Evolutionary conservation across 2,888 invertebrate genomes (phyloP), one percentile per base, ranked within the genome.

Genomic region (Melinaea marsaeus): DNA sequence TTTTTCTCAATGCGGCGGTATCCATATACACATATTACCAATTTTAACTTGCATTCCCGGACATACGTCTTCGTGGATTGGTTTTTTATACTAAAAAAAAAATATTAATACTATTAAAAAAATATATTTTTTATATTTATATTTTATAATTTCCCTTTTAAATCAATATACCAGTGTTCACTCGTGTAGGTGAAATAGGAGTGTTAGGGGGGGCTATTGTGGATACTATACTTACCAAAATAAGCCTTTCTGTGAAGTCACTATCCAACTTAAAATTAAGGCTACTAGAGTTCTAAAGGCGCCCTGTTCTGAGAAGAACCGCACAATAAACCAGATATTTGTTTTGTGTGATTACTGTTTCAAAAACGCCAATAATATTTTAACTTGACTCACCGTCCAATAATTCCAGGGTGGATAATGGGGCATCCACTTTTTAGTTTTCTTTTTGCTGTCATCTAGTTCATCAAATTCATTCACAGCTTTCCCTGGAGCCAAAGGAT

Each of bases 341-440:
- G 46, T 46, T 11, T 46, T 11, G 46, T 22, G 56, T 13, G 56
- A 35, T 35, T 57, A 37, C 11, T 32, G 51, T 13, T 7, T 33
- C 13, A 46, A 46, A 45, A 7, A 47, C 13, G n/a, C 34, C 3
- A 22, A 22, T 22, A n/a, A 35, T 13, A 34, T n/a, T 4, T 55
- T 35, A 34, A n/a, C 11, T 35, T 6, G 3, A 62, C 64, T n/a
- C 60, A 72, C 72, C 55, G 72, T 71, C 72, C 72, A 72, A 63
- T 67, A 72, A 54, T 72, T 72, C 72, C 72, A 72, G 0, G 70
- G 66, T 0, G 72, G 62, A 55, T 72, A 72, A 54, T 71, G 67
- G 2, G 69, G 71, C 32, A 70, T 59, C 65, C 64, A 66, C 13
- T 48, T 32, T 32, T 69, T 69, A 0, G 60, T 55, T 55, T 68